These are phyloP conservation scores for Phylloscopus whistleri DNA, from an alignment of 2,113 vertebrate species.

Conservation along the genomic window DNA sequence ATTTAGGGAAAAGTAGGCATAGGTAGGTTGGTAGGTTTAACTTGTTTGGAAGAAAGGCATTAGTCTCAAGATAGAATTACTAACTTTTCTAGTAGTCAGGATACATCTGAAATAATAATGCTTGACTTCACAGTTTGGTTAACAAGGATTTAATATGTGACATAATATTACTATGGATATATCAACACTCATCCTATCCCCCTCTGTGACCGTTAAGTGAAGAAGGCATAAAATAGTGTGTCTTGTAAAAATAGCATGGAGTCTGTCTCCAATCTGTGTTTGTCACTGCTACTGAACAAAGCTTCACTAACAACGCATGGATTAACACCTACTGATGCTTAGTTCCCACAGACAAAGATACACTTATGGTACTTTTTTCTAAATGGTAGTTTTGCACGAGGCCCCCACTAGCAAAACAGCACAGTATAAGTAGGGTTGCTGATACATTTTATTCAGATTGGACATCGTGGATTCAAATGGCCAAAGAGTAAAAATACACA, in stretches of 20 bases:
- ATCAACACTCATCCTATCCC: neutral
- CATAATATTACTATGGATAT: conserved; percentile 20
- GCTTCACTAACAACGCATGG: neutral
- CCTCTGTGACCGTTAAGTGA: neutral
- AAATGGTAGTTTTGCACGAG: neutral
- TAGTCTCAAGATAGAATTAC: neutral
- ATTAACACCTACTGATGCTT: neutral
- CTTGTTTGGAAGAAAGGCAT: neutral
- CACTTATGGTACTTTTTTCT: neutral
- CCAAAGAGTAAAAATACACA: neutral
- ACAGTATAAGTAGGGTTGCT: neutral
- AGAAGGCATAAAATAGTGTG: conserved; percentile 29
- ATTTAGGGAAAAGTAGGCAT: neutral
- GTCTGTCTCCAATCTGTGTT: neutral
- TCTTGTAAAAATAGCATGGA: conserved; percentile 2
- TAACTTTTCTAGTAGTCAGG: neutral
- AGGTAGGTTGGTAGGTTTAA: neutral
- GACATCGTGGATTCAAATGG: neutral
- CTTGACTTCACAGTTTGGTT: conserved; percentile 4
- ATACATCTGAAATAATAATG: neutral
- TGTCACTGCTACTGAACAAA: neutral
- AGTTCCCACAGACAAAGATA: neutral
- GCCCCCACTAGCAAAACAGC: neutral
- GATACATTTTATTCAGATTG: neutral
- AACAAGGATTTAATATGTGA: neutral